phyloP scores from a whole-genome alignment of 2,113 vertebrate species.

The Anthoscopus minutus region DNA sequence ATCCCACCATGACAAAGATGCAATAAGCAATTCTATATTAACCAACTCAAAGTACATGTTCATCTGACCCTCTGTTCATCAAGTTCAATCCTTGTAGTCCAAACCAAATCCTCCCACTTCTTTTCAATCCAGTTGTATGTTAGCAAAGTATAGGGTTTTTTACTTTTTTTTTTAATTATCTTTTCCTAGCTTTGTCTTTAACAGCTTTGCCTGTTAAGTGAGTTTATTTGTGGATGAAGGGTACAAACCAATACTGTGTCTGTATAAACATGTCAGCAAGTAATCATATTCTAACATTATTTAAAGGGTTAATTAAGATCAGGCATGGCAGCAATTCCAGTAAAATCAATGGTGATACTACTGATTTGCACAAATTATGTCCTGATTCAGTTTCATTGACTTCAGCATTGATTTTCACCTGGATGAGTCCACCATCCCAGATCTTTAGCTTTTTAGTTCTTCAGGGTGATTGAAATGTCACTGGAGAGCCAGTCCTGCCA shows the following conservation, averaged over 20 bases:
- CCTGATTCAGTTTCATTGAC: not conserved
- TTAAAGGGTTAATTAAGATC: not conserved
- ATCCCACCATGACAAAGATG: not conserved
- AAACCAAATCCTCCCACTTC: accelerated
- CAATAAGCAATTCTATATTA: not conserved
- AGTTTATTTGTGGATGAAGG: not conserved
- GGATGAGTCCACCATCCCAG: not conserved
- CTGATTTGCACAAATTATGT: not conserved
- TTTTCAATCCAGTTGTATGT: not conserved
- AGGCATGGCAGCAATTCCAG: not conserved
- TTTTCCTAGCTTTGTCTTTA: not conserved
- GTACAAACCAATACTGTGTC: not conserved
- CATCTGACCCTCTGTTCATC: not conserved
- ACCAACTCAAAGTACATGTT: not conserved
- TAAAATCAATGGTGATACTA: not conserved
- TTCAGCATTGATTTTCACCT: not conserved
- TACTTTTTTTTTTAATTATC: not conserved
- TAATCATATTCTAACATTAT: not conserved
- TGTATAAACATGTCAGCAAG: not conserved
- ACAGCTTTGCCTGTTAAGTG: not conserved
- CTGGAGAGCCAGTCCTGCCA: not conserved
- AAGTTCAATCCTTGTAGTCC: not conserved
- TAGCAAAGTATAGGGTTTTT: not conserved
- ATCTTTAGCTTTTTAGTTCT: not conserved
- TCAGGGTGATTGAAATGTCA: not conserved